Evolutionary conservation across 2,888 invertebrate species (phyloP).

Genomic region (Heliconius aoede): DNA sequence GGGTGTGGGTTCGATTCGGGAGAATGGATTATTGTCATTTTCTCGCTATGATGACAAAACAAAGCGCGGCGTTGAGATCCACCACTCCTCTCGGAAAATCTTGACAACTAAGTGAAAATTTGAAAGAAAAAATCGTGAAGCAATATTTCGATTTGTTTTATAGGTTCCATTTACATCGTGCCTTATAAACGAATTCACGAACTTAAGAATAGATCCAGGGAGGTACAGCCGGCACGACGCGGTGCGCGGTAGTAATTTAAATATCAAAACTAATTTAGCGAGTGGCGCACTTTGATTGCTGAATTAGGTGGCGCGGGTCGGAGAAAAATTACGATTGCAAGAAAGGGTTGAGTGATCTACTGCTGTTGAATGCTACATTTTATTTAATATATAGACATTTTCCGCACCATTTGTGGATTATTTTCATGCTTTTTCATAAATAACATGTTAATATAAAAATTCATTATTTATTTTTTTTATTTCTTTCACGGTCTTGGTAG

Average conservation of each 20-base stretch:
- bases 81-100: no score
- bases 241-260: slow-evolving; percentile 67
- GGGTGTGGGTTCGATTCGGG: background rate
- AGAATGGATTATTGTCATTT: background rate
- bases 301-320: slow-evolving; percentile 60
- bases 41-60: background rate
- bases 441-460: background rate
- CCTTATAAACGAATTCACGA: slow-evolving; percentile 34
- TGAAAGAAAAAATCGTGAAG: background rate
- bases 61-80: background rate
- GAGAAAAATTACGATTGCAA: slow-evolving; percentile 55
- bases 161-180: slow-evolving; percentile 23
- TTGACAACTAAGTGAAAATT: no score
- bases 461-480: background rate
- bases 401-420: background rate
- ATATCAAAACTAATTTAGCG: slow-evolving; percentile 81
- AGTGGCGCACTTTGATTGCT: slow-evolving; percentile 74
- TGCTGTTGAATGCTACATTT: background rate
- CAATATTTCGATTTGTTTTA: background rate
- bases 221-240: slow-evolving; percentile 59
- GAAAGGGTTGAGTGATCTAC: slow-evolving; percentile 56
- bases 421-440: background rate
- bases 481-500: background rate
- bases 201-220: slow-evolving; percentile 5
- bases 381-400: slow-evolving; percentile 20